Conservation (phyloP, 2,888 invertebrate species). For the Octodonta nipae region DNA sequence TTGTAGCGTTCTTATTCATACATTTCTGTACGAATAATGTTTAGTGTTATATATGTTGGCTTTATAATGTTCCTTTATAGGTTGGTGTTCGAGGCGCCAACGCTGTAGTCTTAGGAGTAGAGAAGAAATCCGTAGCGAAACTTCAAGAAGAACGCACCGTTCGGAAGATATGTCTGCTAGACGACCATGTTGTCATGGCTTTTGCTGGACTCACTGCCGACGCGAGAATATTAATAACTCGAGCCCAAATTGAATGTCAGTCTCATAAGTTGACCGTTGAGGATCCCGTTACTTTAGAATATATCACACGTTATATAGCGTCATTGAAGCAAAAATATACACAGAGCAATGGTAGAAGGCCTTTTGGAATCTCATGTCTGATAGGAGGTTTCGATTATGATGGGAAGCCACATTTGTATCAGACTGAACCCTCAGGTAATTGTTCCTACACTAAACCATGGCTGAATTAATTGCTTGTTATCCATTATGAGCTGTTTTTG, state of each 20-base stretch:
- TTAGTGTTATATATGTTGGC: constrained; percentile 3
- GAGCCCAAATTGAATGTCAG: constrained; percentile 97
- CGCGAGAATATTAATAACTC: constrained; percentile 92
- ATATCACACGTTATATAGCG: constrained; percentile 55
- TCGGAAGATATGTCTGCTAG: constrained; percentile 90
- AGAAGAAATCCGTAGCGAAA: constrained; percentile 98
- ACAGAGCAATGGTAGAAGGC: constrained; percentile 95
- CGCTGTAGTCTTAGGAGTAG: constrained; percentile 95
- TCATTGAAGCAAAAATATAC: constrained; percentile 92
- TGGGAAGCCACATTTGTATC: constrained; percentile 89
- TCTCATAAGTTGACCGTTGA: constrained; percentile 96
- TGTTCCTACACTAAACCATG: no score
- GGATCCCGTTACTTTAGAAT: constrained; percentile 96
- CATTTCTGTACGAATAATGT: no score
- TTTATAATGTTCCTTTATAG: constrained; percentile 38
- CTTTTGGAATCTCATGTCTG: constrained; percentile 96
- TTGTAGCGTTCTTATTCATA: no score
- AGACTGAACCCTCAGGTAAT: constrained; percentile 98
- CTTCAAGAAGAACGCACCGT: constrained; percentile 97
- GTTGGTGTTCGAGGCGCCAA: constrained; percentile 91
- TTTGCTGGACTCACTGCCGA: constrained; percentile 98
- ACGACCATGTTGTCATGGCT: constrained; percentile 98
- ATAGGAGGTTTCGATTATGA: constrained; percentile 97
- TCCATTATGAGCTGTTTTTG: no score
- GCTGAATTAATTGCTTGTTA: no score